Conservation (phyloP, 2,113 vertebrate genomes). For the Urocynchramus pylzowi region DNA sequence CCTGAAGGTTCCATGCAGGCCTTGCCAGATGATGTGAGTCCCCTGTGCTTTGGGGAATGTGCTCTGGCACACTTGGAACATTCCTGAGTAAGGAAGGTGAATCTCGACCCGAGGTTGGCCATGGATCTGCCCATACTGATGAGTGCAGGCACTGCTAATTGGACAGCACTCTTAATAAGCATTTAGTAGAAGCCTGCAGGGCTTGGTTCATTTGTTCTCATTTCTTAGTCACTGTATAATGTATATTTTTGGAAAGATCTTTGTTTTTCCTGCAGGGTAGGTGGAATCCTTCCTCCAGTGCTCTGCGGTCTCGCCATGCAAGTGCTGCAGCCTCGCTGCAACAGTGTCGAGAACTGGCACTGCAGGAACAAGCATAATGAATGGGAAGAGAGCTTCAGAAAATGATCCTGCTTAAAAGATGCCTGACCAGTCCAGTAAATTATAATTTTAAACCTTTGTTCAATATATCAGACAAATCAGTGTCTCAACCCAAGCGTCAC, state of each 20-base stretch:
- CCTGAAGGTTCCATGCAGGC: background rate
- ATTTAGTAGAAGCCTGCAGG: background rate
- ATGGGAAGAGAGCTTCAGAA: background rate
- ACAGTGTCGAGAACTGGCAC: background rate
- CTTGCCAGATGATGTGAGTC: background rate
- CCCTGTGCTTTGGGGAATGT: background rate
- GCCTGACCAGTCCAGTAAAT: background rate
- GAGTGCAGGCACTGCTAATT: background rate
- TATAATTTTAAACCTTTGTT: background rate
- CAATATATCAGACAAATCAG: background rate
- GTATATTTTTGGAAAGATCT: slow-evolving; percentile 29
- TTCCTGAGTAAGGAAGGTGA: background rate
- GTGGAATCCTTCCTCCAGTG: background rate
- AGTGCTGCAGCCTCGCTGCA: background rate
- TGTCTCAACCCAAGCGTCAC: background rate
- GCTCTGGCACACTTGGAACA: background rate
- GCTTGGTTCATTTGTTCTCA: background rate
- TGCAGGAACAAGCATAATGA: background rate
- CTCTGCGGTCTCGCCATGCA: rapidly evolving
- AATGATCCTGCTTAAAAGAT: background rate
- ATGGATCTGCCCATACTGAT: background rate
- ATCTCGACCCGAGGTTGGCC: rapidly evolving
- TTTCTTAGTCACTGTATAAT: slow-evolving; percentile 19
- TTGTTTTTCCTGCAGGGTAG: slow-evolving; percentile 39
- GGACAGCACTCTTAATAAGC: background rate